Base-by-base conservation (phyloP, 2,797 vertebrate genomes). In the Takifugu ocellatus region DNA sequence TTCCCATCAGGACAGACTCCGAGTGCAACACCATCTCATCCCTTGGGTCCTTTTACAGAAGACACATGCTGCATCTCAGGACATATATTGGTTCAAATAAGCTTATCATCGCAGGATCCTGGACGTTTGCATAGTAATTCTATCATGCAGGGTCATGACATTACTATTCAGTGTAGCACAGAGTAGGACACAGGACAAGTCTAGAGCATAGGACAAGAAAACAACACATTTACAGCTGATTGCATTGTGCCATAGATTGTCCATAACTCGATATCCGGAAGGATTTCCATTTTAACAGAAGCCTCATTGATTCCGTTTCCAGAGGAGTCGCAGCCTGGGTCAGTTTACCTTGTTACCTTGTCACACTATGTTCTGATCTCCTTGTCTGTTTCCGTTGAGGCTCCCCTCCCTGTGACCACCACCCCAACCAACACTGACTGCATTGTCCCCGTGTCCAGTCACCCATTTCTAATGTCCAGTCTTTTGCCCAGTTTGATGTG, bases 301-400 rank as follows among this genome's bases (percentile, higher is more conserved):
- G 74, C 74, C 56, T 84, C 84, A 88, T 90, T 91, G 88, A 90
- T 88, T 86, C 74, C 17, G 70, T 77, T 83, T 86, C 75, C 72
- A 76, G 68, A 74, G 61, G 81, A 86, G 83, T 82, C 72, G 70
- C 58, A 61, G 61, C 33, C 56, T 42, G 69, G 85, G 86, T 90
- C 82, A 45, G 72, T 78, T 91, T 89, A 88, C 85, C 86, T 87
- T 83, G 86, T 90, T 90, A 88, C 84, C 87, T 86, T 86, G 88
- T 87, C 77, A 76, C 73, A 68, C 68, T 82, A 66, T 87, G 77
- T 88, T 86, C 87, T 85, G 84, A 82, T 88, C 87, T 80, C 83
- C 72, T 70, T 81, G 84, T 84, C 77, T 78, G 82, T 88, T 79
- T 86, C 84, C 79, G 76, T 82, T 74, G 71, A 42, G 71, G 64